phyloP scores from a whole-genome alignment of 2,888 invertebrate species.

The Ceramica pisi region DNA sequence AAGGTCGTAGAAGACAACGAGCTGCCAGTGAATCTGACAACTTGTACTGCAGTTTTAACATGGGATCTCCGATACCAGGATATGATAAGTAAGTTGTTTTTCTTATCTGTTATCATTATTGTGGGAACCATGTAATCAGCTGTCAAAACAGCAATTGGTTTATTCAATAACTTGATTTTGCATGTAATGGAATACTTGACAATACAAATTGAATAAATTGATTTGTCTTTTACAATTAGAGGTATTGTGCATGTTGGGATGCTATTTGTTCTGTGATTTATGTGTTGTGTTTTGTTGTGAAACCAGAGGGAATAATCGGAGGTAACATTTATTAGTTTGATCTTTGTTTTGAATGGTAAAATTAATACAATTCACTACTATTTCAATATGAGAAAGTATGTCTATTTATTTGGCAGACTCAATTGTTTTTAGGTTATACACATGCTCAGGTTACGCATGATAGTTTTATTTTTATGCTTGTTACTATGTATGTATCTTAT shows the following conservation, averaged over 20 bases:
- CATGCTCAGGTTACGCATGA: constrained; percentile 45
- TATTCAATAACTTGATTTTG: constrained; percentile 45
- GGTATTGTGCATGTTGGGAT: constrained; percentile 51
- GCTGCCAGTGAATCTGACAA: constrained; percentile 89
- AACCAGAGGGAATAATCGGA: not conserved
- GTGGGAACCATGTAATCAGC: constrained; percentile 33
- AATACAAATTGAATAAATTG: constrained; percentile 39
- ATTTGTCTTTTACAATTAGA: constrained; percentile 35
- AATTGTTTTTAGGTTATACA: constrained; percentile 58
- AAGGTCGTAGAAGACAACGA: constrained; percentile 86
- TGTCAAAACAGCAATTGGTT: constrained; percentile 36
- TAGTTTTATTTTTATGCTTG: constrained; percentile 5
- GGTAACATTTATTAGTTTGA: constrained; percentile 3
- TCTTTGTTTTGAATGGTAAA: not conserved
- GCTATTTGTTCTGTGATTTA: constrained; percentile 38
- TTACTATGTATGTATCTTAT: not conserved
- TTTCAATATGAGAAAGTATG: constrained; percentile 27
- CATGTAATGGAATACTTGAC: constrained; percentile 40
- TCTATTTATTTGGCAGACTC: constrained; percentile 23
- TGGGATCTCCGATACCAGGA: constrained; percentile 79
- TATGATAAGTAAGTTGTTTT: constrained; percentile 81
- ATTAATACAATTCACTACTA: not conserved
- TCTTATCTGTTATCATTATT: constrained; percentile 33
- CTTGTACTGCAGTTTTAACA: constrained; percentile 78
- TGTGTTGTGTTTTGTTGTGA: constrained; percentile 12